phyloP scores from a whole-genome alignment of 2,888 invertebrate species.

The Aphidius colemani region DNA sequence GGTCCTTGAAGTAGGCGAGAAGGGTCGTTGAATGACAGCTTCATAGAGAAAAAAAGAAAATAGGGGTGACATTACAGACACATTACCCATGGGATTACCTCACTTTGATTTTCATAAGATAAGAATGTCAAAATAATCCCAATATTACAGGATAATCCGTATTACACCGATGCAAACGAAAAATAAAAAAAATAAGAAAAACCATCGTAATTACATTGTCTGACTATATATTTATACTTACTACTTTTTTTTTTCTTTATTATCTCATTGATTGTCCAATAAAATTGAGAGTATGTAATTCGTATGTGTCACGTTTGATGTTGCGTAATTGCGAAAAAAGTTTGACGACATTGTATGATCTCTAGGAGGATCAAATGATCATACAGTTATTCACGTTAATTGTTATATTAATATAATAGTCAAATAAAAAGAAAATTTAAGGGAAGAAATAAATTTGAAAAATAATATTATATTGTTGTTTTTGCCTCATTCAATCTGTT shows the following conservation, averaged over 20 bases:
- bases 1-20: too few relatives aligned
- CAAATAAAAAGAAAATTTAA: background rate
- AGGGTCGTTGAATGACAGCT: too few relatives aligned
- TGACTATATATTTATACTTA: too few relatives aligned
- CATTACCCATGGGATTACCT: conserved; percentile 56
- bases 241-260: background rate
- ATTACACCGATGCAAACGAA: too few relatives aligned
- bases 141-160: conserved; percentile 35
- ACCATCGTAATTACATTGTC: too few relatives aligned
- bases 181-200: too few relatives aligned
- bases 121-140: conserved; percentile 60
- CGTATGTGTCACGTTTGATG: background rate
- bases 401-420: too few relatives aligned
- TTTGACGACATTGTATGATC: too few relatives aligned
- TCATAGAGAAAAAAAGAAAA: background rate
- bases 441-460: too few relatives aligned
- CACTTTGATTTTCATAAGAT: conserved; percentile 56
- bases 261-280: conserved; percentile 1
- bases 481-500: too few relatives aligned
- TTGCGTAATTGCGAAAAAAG: background rate
- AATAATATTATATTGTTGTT: background rate
- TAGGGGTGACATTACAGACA: conserved; percentile 53
- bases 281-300: background rate
- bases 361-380: too few relatives aligned
- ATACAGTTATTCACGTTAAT: too few relatives aligned